Evolutionary conservation across 2,888 invertebrate species (phyloP), one percentile per base, ranked within the genome.

Genomic region (Caenorhabditis doughertyi): DNA sequence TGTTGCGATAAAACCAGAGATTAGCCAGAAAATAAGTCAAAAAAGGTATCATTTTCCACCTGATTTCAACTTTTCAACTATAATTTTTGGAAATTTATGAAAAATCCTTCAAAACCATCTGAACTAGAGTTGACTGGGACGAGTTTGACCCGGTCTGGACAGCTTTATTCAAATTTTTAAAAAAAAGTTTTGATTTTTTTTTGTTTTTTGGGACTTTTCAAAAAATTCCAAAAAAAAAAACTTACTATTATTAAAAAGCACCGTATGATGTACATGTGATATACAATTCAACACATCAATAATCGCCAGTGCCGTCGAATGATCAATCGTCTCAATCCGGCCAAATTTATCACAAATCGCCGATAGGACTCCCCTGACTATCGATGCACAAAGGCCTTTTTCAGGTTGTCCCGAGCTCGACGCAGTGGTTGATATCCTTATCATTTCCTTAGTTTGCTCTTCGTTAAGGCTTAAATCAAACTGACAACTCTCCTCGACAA

Each of bases 271-370:
- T 18, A 90, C 80, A 35, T 88, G 84, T 7, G 90, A 86, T 0
- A 91, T 76, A 42, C 88, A 86, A 70, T 91, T 91, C 47, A 91
- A 68, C 32, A 89, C 85, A 80, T 91, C 91, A 44, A 91, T 87
- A 13, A 90, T 89, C 21, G 91, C 89, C 42, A 91, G 81, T 23
- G 86, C 85, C 25, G 89, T 86, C 29, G 83, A 83, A 49, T 83
- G 81, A 62, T 85, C 84, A 49, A 84, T 83, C 11, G 84, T 82
- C 44, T 87, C 86, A n/a, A 87, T 83, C 32, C 90, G 83, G 53
- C 89, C 89, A 32, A 91, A 72, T 44, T 90, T 89, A 68, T 91
- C 91, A 64, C 91, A 91, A 35, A 91, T 79, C 13, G 91, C 90
- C 16, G 89, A 89, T 16, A 91, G 83, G 8, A 91, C 82, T 32